Base-by-base conservation (phyloP, 1,140 invertebrate species). In the Hormaphis cornu region DNA sequence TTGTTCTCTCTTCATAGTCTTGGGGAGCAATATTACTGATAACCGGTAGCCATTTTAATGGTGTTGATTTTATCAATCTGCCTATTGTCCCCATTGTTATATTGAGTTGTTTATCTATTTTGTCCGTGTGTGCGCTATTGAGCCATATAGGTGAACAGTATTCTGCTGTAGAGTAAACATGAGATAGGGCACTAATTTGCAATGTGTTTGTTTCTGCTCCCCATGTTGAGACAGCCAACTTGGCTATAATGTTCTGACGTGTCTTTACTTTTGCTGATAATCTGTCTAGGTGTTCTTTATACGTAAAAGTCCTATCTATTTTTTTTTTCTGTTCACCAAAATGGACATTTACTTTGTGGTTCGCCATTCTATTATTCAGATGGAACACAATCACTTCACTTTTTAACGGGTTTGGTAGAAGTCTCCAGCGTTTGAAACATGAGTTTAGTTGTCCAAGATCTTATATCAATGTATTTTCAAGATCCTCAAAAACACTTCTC, bases 31-130 rank as follows among this genome's bases (percentile, higher is more conserved):
- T 16, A 78, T 78, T 71, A 73, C 33, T 73, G 46, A 69, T 28
- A 77, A 79, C 22, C 78, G 77, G 61, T 30, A 75, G 70, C 66
- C 73, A 70, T 76, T 77, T 22, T 73, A 74, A 20, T 46, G 8
- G 30, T 77, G 74, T 75, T 48, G 79, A 9, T 76, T 75, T 42
- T 77, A 77, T 72, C 37, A 63, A n/a, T 72, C 70, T 52, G 35
- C 70, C 24, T 22, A 78, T 77, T 48, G 42, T 24, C 33, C n/a
- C 22, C 52, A 70, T 53, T n/a, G 10, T n/a, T 46, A 58, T 54
- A 30, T 35, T 50, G 50, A 71, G 18, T 28, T 72, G 46, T 40
- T 20, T n/a, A 53, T 70, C 30, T 61, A 61, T 61, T 61, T 35
- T 24, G 14, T 18, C 12, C 5, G n/a, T 61, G 35, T 61, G 58